phyloP scores from a whole-genome alignment of 2,888 invertebrate genomes.

The Tetragonula carbonaria region DNA sequence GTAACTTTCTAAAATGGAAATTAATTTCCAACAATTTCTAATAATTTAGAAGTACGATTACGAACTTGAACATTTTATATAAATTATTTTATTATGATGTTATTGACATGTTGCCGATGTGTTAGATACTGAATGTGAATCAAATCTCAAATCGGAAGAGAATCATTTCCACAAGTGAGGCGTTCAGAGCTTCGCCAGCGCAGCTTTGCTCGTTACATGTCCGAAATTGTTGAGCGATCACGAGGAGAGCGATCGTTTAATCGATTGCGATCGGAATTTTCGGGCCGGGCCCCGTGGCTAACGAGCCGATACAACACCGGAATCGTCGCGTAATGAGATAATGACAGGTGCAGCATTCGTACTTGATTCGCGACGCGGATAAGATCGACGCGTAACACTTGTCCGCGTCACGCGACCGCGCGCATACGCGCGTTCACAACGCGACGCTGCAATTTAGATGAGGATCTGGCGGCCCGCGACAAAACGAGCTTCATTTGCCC shows the following conservation, averaged over 20 bases:
- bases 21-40: no score
- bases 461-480: slow-evolving; percentile 62
- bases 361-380: slow-evolving; percentile 70
- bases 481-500: slow-evolving; percentile 48
- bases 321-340: slow-evolving; percentile 72
- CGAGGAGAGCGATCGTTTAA: slow-evolving; percentile 45
- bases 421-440: slow-evolving; percentile 38
- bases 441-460: slow-evolving; percentile 68
- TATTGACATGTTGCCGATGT: no score
- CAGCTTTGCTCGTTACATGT: slow-evolving; percentile 19
- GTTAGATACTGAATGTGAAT: not conserved
- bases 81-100: no score
- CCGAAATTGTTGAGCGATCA: slow-evolving; percentile 7
- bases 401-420: slow-evolving; percentile 70
- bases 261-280: slow-evolving; percentile 53
- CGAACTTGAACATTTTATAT: no score
- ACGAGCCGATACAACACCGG: slow-evolving; percentile 27
- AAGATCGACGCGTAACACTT: slow-evolving; percentile 66
- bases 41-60: no score
- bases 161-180: not conserved
- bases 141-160: not conserved
- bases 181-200: not conserved
- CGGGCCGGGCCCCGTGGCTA: not conserved
- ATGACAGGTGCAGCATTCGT: slow-evolving; percentile 76
- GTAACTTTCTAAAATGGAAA: no score